These are phyloP conservation scores for Potamarius usumacintae DNA, from an alignment of 2,113 vertebrate genomes.

Conservation along the genomic window DNA sequence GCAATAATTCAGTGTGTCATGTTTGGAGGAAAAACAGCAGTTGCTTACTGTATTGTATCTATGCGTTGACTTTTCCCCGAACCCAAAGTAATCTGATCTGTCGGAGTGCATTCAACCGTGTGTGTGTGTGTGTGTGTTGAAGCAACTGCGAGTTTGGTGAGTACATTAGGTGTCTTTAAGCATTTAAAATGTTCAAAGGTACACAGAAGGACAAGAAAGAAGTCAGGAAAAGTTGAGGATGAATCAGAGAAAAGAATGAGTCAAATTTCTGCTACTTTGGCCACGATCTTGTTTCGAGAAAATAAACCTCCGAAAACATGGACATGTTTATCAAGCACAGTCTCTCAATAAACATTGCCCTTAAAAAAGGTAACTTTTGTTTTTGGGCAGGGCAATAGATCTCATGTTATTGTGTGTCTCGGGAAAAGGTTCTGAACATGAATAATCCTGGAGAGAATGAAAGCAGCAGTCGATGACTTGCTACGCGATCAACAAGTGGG, in stretches of 20 bases:
- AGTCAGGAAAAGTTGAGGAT: neutral
- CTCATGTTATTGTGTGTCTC: no score
- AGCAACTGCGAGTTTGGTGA: neutral
- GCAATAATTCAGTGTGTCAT: neutral
- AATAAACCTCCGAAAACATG: neutral
- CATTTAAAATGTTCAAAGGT: neutral
- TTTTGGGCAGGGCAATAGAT: no score
- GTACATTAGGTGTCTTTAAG: neutral
- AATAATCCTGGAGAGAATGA: no score
- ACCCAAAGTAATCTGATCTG: neutral
- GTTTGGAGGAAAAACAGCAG: neutral
- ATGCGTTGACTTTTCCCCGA: neutral
- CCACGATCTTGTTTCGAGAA: neutral
- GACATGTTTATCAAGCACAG: neutral
- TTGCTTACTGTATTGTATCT: no score
- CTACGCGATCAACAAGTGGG: no score
- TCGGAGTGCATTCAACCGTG: neutral
- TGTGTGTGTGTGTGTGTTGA: neutral
- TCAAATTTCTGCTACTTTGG: neutral
- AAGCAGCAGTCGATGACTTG: no score
- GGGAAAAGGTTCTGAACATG: no score
- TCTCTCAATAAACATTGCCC: neutral
- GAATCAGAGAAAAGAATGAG: neutral
- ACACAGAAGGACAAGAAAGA: neutral
- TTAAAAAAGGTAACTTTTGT: neutral